Evolutionary conservation across 2,113 vertebrate species (phyloP), one percentile per base, ranked within the genome.

Genomic region (Girardinichthys multiradiatus): DNA sequence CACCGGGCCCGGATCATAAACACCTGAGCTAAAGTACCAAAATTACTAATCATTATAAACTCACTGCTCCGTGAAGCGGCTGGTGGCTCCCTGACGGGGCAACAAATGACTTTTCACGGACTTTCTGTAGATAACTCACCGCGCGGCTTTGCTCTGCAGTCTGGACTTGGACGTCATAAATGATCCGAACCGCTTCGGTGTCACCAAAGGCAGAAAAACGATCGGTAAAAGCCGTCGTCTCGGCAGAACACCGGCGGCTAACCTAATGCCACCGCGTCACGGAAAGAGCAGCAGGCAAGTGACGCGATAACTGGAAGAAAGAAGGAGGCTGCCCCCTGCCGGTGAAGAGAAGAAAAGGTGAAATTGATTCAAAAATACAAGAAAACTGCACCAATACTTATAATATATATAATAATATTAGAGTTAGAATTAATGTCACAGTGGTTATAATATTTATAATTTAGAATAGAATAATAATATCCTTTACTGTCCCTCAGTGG

Each of bases 101-200:
- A 6, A 58, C 3, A 4, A n/a, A n/a, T n/a, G n/a, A n/a, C n/a
- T n/a, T n/a, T n/a, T n/a, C 14, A 4, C 19, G 5, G 9, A 0
- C 24, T 10, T 4, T 15, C 7, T 12, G 26, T 17, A 9, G 48
- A 2, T n/a, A 21, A 88, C 86, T 88, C 60, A 92, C 92, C 91
- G 54, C 0, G 21, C 0, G 11, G 35, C 48, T 65, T 64, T 79
- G n/a, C 14, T 19, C 24, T 69, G 45, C 4, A 69, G 28, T 26
- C 60, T 87, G 12, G 48, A 35, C 68, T 78, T 89, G 15, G 86
- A 92, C 60, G 73, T 66, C 84, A 87, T 90, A 0, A 67, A 66
- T 31, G n/a, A 31, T 65, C 45, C 33, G 0, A 0, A 28, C 1
- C 1, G 1, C 1, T 54, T 45, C 30, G 17, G 24, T 21, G 29